A percentile compares a stretch with the other conserved stretches of the same genome.
Conservation (phyloP, 2,797 vertebrate species). For the Fistularia tabacaria region DNA sequence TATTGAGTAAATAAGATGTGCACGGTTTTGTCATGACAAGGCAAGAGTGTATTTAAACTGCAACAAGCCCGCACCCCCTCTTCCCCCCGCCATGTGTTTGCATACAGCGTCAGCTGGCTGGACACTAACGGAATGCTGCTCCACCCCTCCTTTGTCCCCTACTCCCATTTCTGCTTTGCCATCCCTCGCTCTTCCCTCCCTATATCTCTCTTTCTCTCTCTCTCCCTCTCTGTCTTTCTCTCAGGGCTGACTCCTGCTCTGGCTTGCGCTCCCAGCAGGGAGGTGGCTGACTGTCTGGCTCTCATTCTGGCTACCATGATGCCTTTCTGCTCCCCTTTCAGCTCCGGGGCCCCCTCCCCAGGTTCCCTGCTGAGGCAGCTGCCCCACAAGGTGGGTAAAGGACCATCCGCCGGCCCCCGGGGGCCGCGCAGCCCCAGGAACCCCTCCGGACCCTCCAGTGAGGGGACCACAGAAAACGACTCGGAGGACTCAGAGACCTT, state of each 20-base stretch:
- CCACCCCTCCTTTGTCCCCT: constrained; percentile 43
- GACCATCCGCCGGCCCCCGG: constrained; percentile 29
- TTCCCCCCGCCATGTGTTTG: constrained; percentile 12
- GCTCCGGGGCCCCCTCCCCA: constrained; percentile 88
- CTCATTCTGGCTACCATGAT: constrained; percentile 99
- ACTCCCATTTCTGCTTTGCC: constrained; percentile 35
- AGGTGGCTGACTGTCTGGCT: constrained; percentile 98
- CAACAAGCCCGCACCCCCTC: constrained; percentile 8
- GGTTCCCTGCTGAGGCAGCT: constrained; percentile 81
- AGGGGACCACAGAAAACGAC: constrained; percentile 85
- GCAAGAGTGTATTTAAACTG: not conserved
- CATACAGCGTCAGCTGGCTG: constrained; percentile 44
- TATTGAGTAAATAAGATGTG: too few relatives aligned
- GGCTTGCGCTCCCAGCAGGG: constrained; percentile 97
- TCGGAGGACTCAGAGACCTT: constrained; percentile 92
- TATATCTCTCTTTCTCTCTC: constrained; percentile 16
- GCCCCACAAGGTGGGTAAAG: constrained; percentile 57
- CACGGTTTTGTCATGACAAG: not conserved
- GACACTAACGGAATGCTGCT: constrained; percentile 72
- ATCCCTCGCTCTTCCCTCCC: constrained; percentile 41
- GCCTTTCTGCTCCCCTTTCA: constrained; percentile 97
- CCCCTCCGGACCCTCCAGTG: constrained; percentile 70
- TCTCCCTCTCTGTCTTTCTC: constrained; percentile 55
- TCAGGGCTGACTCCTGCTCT: constrained; percentile 97
- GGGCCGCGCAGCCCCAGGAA: constrained; percentile 63